These are phyloP conservation scores for Scaptomyza cyrtandrae DNA, from an alignment of 2,888 invertebrate genomes.

Conservation along the genomic window DNA sequence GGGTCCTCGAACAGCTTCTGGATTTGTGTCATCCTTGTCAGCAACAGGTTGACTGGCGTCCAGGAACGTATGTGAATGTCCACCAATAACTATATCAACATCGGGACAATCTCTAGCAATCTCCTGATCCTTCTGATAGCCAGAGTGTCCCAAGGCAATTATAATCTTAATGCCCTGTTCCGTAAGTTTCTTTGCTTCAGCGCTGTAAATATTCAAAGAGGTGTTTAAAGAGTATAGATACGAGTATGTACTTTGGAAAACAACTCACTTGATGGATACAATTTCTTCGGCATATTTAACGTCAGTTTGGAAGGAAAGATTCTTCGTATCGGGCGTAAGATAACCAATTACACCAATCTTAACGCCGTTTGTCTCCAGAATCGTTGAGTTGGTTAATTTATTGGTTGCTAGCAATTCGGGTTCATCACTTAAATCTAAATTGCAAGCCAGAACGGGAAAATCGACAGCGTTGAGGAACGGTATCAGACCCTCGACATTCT, in stretches of 20 bases:
- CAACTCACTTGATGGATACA: slow-evolving; percentile 86
- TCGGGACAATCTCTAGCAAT: slow-evolving; percentile 91
- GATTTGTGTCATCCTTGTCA: slow-evolving; percentile 45
- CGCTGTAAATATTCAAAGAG: slow-evolving; percentile 62
- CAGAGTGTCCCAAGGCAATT: slow-evolving; percentile 95
- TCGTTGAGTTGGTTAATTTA: slow-evolving; percentile 86
- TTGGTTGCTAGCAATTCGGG: slow-evolving; percentile 86
- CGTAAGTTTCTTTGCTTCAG: slow-evolving; percentile 88
- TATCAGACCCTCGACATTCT: slow-evolving; percentile 89
- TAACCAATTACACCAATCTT: slow-evolving; percentile 94
- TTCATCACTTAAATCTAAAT: slow-evolving; percentile 89
- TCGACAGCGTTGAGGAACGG: slow-evolving; percentile 90
- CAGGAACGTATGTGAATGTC: slow-evolving; percentile 95
- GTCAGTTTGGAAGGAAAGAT: slow-evolving; percentile 86
- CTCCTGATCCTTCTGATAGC: slow-evolving; percentile 90
- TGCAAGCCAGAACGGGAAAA: slow-evolving; percentile 91
- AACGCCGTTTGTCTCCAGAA: slow-evolving; percentile 87
- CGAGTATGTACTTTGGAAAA: not conserved
- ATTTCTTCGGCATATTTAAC: slow-evolving; percentile 90
- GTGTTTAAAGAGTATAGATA: not conserved
- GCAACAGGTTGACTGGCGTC: slow-evolving; percentile 88
- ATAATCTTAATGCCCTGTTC: slow-evolving; percentile 90
- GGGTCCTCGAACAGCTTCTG: slow-evolving; percentile 85
- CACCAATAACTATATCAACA: slow-evolving; percentile 95
- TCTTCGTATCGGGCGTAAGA: slow-evolving; percentile 91